phyloP scores from a whole-genome alignment of 2,888 invertebrate genomes.

The Dolichopus griseipennis region DNA sequence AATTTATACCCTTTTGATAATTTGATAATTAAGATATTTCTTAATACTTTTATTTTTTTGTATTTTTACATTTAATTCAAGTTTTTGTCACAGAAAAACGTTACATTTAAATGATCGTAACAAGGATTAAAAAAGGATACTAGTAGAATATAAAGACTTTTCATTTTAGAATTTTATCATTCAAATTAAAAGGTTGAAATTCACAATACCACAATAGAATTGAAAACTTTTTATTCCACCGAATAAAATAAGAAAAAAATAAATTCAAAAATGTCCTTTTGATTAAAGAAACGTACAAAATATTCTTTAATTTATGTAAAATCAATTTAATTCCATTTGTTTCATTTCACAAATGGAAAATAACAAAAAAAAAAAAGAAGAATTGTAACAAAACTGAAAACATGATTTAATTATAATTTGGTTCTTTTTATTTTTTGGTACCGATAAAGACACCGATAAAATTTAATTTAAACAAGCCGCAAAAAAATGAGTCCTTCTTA shows the following conservation, averaged over 20 bases:
- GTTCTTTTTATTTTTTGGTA: background rate
- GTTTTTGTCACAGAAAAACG: too few relatives aligned
- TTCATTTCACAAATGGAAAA: background rate
- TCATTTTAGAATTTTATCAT: background rate
- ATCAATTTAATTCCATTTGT: background rate
- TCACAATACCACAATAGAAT: too few relatives aligned
- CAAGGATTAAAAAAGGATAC: too few relatives aligned
- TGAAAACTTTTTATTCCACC: too few relatives aligned
- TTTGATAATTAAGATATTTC: conserved; percentile 2
- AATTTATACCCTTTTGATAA: background rate
- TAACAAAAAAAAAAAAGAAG: too few relatives aligned
- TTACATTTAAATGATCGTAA: too few relatives aligned
- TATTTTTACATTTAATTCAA: too few relatives aligned
- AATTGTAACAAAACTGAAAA: background rate
- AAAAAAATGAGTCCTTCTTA: background rate
- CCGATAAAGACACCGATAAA: background rate
- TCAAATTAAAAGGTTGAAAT: too few relatives aligned
- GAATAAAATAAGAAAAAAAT: too few relatives aligned
- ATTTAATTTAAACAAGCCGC: too few relatives aligned
- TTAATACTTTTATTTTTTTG: too few relatives aligned
- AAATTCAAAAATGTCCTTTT: too few relatives aligned
- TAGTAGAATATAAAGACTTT: background rate
- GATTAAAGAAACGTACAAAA: background rate
- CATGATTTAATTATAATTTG: background rate
- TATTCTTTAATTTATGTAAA: conserved; percentile 1